Conservation (phyloP, 1,140 invertebrate species). For the Chironomus striatipennis region DNA sequence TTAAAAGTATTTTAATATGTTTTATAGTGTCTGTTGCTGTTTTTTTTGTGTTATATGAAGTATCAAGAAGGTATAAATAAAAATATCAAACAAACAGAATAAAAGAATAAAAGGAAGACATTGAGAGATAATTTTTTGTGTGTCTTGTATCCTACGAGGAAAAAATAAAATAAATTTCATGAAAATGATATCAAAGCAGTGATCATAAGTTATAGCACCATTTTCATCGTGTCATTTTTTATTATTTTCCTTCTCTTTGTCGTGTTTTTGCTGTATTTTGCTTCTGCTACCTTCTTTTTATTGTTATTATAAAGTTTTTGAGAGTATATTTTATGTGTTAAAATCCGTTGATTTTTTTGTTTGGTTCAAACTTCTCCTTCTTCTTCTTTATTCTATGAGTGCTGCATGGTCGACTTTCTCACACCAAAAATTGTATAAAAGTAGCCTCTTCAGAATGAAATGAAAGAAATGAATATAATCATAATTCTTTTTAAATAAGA, state of each 20-base stretch:
- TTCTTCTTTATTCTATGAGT: neutral
- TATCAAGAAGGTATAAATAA: too few relatives aligned
- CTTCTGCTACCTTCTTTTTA: neutral
- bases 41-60: neutral
- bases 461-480: constrained; percentile 6
- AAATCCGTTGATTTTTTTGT: too few relatives aligned
- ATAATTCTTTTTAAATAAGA: constrained; percentile 15
- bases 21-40: neutral
- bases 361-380: too few relatives aligned
- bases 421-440: neutral
- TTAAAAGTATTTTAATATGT: neutral
- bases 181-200: constrained; percentile 4
- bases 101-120: neutral
- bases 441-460: neutral
- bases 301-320: neutral
- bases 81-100: neutral
- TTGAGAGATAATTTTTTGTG: neutral
- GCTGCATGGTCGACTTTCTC: neutral
- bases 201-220: constrained; percentile 22
- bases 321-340: too few relatives aligned
- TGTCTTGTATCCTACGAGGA: neutral
- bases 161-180: neutral
- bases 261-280: neutral
- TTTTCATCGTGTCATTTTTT: neutral
- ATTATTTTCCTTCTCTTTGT: neutral